Percentiles rank a stretch among this genome's conserved stretches.
Evolutionary conservation across 2,888 invertebrate species (phyloP).

Genomic region (Chromoteleia sp.): DNA sequence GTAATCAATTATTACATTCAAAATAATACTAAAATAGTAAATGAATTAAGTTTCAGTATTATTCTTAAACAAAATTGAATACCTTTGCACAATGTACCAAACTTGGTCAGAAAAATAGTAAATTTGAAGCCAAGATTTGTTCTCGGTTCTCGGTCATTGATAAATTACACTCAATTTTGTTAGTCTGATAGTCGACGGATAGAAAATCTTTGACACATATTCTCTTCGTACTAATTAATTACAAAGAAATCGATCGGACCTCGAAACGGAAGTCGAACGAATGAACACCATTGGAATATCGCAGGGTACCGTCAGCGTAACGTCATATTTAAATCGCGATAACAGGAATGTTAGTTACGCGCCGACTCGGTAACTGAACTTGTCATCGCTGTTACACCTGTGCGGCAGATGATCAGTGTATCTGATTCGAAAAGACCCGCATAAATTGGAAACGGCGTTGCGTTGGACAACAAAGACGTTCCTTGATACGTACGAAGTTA

Average conservation of each 20-base stretch:
- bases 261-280: too few relatives aligned
- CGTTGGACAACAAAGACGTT: neutral
- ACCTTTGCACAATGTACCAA: too few relatives aligned
- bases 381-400: conserved; percentile 36
- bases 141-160: too few relatives aligned
- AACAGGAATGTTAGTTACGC: conserved; percentile 24
- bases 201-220: too few relatives aligned
- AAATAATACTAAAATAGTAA: too few relatives aligned
- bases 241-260: conserved; percentile 23
- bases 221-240: neutral
- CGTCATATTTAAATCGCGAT: conserved; percentile 34
- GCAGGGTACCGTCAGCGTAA: conserved; percentile 17
- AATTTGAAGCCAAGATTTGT: too few relatives aligned
- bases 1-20: too few relatives aligned
- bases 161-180: too few relatives aligned
- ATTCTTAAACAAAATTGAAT: too few relatives aligned
- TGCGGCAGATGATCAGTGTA: conserved; percentile 33
- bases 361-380: conserved; percentile 16
- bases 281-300: neutral
- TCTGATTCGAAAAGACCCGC: conserved; percentile 35
- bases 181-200: too few relatives aligned
- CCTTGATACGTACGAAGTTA: neutral
- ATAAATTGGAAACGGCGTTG: conserved; percentile 14
- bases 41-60: too few relatives aligned
- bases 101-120: too few relatives aligned